Percentiles rank a stretch among this genome's conserved stretches.
Conservation (phyloP, 2,888 invertebrate genomes). For the Phyllotreta cruciferae region DNA sequence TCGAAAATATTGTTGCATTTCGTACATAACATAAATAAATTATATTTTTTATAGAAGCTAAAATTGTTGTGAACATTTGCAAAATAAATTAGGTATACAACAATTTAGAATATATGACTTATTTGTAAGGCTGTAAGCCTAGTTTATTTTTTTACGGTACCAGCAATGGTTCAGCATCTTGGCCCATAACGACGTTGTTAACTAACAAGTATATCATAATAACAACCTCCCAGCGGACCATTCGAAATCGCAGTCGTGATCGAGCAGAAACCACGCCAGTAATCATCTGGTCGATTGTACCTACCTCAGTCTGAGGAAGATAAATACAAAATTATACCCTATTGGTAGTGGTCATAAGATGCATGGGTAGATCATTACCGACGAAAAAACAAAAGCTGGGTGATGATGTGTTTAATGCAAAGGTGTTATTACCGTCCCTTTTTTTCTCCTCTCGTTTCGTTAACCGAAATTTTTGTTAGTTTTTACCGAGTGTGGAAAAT, state of each 20-base stretch:
- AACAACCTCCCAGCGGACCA: constrained; percentile 45
- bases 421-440: constrained; percentile 47
- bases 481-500: constrained; percentile 40
- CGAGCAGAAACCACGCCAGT: constrained; percentile 2
- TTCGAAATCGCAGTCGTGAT: constrained; percentile 22
- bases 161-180: constrained; percentile 29
- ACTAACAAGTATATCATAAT: constrained; percentile 56
- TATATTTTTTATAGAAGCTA: no score
- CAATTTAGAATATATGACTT: no score
- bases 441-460: constrained; percentile 4
- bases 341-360: constrained; percentile 51
- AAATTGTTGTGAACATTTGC: no score
- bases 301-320: constrained; percentile 54
- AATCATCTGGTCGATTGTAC: constrained; percentile 50
- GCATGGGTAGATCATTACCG: constrained; percentile 46
- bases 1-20: no score
- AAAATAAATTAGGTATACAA: background rate
- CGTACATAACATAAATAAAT: no score
- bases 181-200: constrained; percentile 53
- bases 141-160: constrained; percentile 15
- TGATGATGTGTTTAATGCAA: constrained; percentile 45
- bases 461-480: constrained; percentile 41
- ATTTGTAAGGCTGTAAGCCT: no score
- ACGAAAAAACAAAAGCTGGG: constrained; percentile 42
- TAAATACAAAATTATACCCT: constrained; percentile 57